Evolutionary conservation across 1,140 invertebrate species (phyloP).

Genomic region (Zaprionus nigranus): DNA sequence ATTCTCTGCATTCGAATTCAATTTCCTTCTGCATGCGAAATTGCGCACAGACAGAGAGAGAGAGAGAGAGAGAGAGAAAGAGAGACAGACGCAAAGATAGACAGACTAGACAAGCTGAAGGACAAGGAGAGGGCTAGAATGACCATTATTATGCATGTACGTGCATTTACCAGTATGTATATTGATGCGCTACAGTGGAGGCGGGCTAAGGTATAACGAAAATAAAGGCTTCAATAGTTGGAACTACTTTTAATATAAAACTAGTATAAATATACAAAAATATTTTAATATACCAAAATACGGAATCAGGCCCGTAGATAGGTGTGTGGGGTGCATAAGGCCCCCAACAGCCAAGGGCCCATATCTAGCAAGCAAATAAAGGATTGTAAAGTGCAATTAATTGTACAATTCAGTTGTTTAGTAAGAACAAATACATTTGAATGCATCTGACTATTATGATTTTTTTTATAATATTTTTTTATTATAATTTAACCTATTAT

Average conservation of each 20-base stretch:
- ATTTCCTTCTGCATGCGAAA: slow-evolving; percentile 73
- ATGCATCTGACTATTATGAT: too few relatives aligned
- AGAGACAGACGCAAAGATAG: slow-evolving; percentile 19
- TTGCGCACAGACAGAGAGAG: slow-evolving; percentile 26
- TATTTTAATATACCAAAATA: too few relatives aligned
- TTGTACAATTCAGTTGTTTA: too few relatives aligned
- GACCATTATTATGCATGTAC: slow-evolving; percentile 48
- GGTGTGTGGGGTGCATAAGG: too few relatives aligned
- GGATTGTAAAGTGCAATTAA: too few relatives aligned
- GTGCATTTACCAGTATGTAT: slow-evolving; percentile 14
- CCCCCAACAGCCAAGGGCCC: too few relatives aligned
- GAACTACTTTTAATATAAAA: not conserved
- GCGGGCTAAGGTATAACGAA: not conserved
- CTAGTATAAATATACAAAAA: not conserved
- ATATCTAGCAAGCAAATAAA: too few relatives aligned
- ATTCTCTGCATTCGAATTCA: slow-evolving; percentile 78
- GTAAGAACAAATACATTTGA: too few relatives aligned
- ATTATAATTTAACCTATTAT: too few relatives aligned
- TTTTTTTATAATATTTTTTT: too few relatives aligned
- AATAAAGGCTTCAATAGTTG: not conserved
- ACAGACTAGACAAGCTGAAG: slow-evolving; percentile 14
- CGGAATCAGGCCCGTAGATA: too few relatives aligned
- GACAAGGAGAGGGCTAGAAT: slow-evolving; percentile 41
- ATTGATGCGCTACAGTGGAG: slow-evolving; percentile 42
- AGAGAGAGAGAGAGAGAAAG: not conserved